phyloP scores from a whole-genome alignment of 2,113 vertebrate genomes.

The Smithornis capensis region DNA sequence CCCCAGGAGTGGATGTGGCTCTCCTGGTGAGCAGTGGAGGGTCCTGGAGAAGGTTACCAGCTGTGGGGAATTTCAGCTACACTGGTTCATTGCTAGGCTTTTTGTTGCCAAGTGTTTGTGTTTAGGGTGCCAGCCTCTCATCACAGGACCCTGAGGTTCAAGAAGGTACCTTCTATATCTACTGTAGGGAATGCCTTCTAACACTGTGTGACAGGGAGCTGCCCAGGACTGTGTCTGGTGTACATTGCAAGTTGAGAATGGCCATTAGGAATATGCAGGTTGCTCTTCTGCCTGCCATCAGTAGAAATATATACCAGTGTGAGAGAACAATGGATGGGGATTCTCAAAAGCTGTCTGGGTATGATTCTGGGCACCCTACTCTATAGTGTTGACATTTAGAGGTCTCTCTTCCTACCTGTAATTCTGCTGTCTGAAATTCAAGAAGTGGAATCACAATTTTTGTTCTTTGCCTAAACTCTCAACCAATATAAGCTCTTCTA shows the following conservation, averaged over 20 bases:
- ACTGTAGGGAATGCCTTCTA: neutral
- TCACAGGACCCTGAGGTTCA: neutral
- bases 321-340: neutral
- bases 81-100: accelerated
- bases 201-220: neutral
- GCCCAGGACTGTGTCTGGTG: neutral
- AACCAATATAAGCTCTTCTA: neutral
- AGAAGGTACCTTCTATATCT: neutral
- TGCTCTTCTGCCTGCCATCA: neutral
- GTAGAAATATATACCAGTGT: neutral
- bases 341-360: neutral
- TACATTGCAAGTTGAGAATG: accelerated
- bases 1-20: too few species aligned
- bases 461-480: neutral
- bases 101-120: neutral
- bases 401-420: neutral
- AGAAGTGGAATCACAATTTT: neutral
- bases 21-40: too few species aligned
- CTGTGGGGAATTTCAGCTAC: too few species aligned
- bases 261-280: neutral
- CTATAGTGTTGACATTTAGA: accelerated
- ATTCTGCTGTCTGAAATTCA: neutral
- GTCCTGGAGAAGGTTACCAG: too few species aligned
- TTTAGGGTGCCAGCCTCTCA: accelerated
- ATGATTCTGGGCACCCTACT: neutral